Conservation (phyloP, 2,113 vertebrate genomes). For the Hypocryptadius cinnamomeus region DNA sequence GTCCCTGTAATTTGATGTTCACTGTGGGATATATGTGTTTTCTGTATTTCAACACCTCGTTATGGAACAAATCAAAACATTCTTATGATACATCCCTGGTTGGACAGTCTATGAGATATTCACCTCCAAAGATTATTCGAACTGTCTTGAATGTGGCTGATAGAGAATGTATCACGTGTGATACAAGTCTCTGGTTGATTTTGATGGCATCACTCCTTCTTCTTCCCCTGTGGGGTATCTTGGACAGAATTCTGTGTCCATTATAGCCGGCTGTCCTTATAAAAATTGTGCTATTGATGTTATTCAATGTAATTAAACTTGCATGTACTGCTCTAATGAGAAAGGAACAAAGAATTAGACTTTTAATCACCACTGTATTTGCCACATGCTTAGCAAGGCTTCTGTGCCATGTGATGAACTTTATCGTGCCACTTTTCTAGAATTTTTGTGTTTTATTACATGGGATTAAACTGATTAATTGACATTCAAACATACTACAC, state of each 20-base stretch:
- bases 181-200: background rate
- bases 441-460: background rate
- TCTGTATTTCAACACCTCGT: background rate
- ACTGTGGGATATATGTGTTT: background rate
- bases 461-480: background rate
- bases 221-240: background rate
- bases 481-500: background rate
- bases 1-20: background rate
- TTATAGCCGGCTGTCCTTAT: background rate
- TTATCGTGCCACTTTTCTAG: background rate
- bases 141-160: background rate
- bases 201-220: background rate
- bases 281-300: background rate
- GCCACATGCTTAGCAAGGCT: background rate
- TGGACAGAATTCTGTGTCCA: background rate
- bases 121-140: background rate
- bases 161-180: background rate
- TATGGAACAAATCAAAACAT: background rate
- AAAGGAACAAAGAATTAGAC: background rate
- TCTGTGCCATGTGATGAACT: background rate
- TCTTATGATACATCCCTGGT: background rate
- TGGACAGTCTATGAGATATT: background rate
- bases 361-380: background rate
- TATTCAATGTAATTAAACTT: background rate
- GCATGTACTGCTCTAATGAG: background rate